phyloP scores from a whole-genome alignment of 2,113 vertebrate genomes.

The Myrmophylax atrothorax region DNA sequence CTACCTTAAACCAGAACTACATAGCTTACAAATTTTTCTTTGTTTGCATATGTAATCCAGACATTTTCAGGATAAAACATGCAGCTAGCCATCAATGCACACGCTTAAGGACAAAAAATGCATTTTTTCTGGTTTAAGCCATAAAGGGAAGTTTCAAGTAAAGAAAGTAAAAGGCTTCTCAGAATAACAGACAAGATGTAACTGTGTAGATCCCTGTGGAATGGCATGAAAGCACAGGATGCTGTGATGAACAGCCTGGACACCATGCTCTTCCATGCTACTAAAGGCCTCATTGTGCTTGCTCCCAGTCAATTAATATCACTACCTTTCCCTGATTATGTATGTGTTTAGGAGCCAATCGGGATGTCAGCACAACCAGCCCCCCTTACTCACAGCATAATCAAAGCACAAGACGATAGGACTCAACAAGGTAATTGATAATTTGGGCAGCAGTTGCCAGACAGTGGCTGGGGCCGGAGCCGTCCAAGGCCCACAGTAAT shows the following conservation, averaged over 20 bases:
- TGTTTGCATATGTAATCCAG: neutral
- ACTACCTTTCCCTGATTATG: neutral
- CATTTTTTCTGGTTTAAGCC: neutral
- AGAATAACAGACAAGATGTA: neutral
- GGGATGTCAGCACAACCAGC: neutral
- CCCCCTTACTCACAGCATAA: neutral
- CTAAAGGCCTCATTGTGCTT: neutral
- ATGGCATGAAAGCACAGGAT: neutral
- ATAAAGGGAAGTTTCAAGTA: neutral
- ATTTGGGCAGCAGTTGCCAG: conserved; percentile 13
- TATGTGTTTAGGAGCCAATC: neutral
- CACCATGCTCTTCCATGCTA: rapidly evolving
- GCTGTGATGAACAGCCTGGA: neutral
- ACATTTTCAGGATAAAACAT: neutral
- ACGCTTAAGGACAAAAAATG: neutral
- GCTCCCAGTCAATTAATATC: neutral
- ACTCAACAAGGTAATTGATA: neutral
- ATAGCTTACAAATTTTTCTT: neutral
- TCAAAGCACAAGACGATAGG: neutral
- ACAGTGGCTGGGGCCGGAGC: neutral
- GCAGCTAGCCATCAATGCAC: neutral
- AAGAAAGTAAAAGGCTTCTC: neutral
- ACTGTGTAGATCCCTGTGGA: neutral
- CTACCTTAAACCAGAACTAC: neutral
- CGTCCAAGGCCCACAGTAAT: conserved; percentile 17